Conservation (phyloP, 1,140 invertebrate species). For the Scylla paramamosain region DNA sequence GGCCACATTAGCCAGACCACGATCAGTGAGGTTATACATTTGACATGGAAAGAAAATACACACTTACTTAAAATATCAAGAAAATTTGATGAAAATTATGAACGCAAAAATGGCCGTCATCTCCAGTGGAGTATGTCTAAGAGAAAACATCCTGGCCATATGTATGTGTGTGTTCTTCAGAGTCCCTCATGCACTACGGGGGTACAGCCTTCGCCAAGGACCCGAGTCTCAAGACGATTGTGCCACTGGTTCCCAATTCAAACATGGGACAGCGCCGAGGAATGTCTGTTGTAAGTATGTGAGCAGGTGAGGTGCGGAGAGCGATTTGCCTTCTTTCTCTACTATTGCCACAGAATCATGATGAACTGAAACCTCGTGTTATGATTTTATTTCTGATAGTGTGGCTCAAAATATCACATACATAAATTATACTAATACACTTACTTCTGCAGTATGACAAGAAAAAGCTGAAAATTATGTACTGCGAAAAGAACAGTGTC, state of each 20-base stretch:
- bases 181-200: constrained; percentile 38
- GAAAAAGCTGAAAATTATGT: not conserved
- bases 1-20: too few relatives aligned
- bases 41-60: too few relatives aligned
- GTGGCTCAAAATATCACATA: too few relatives aligned
- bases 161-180: constrained; percentile 6
- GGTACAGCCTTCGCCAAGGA: not conserved
- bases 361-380: too few relatives aligned
- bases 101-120: too few relatives aligned
- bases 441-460: constrained; percentile 25
- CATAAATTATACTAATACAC: not conserved
- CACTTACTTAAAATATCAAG: too few relatives aligned
- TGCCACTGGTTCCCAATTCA: not conserved
- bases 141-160: too few relatives aligned
- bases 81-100: too few relatives aligned
- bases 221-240: not conserved
- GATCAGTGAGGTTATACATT: too few relatives aligned
- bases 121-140: too few relatives aligned
- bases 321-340: not conserved
- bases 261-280: constrained; percentile 22
- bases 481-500: not conserved
- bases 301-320: not conserved
- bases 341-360: too few relatives aligned
- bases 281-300: not conserved
- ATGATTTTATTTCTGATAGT: too few relatives aligned